Conservation (phyloP, 1,140 invertebrate genomes). For the Ridgeia piscesae region DNA sequence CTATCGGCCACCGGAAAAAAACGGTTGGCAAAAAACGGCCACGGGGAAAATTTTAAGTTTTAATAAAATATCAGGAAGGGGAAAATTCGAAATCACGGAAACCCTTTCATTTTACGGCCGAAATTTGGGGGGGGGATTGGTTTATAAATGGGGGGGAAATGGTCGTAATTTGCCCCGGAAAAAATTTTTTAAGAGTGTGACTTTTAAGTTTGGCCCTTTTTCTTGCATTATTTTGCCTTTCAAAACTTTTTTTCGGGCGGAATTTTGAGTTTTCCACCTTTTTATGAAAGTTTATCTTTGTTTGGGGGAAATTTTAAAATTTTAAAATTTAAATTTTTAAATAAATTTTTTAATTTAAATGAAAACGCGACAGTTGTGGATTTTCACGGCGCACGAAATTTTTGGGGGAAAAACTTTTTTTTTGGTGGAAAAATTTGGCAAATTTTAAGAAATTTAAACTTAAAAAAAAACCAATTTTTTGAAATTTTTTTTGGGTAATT, state of each 20-base stretch:
- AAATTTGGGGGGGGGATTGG: not conserved
- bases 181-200: not conserved
- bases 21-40: not conserved
- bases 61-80: not conserved
- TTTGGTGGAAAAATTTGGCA: not conserved
- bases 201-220: not conserved
- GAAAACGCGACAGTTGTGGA: not conserved
- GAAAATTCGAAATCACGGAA: not conserved
- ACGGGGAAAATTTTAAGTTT: not conserved
- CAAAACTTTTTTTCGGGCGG: not conserved
- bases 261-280: not conserved
- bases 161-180: not conserved
- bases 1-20: not conserved
- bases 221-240: not conserved
- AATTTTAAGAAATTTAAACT: not conserved
- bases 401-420: not conserved
- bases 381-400: not conserved
- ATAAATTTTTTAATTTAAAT: not conserved
- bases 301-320: not conserved
- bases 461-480: not conserved
- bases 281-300: not conserved
- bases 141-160: not conserved
- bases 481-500: not conserved
- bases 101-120: conserved; percentile 4
- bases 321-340: not conserved